Evolutionary conservation across 1,140 invertebrate genomes (phyloP).

Genomic region (Trichonephila clavipes): DNA sequence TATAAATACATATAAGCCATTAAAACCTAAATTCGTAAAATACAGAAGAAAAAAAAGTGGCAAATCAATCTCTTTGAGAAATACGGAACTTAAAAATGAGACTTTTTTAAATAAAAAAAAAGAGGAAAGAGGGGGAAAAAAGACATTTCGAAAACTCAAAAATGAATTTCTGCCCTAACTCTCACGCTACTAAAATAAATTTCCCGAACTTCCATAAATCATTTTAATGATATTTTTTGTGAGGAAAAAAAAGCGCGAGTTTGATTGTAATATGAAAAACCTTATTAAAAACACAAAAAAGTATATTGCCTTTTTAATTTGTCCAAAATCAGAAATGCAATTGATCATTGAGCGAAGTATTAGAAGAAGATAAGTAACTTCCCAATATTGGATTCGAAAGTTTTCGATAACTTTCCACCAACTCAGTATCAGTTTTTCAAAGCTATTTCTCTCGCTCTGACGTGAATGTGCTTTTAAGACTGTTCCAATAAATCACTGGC

Average conservation of each 20-base stretch:
- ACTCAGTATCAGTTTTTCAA: conserved; percentile 64
- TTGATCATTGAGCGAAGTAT: conserved; percentile 31
- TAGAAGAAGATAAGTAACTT: conserved; percentile 16
- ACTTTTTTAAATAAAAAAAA: too few relatives aligned
- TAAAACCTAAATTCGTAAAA: too few relatives aligned
- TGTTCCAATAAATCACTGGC: conserved; percentile 57
- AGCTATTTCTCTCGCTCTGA: conserved; percentile 52
- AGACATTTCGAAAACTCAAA: neutral
- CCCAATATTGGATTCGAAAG: conserved; percentile 59
- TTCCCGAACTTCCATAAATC: neutral
- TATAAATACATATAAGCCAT: too few relatives aligned
- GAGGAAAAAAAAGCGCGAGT: neutral
- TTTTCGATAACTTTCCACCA: conserved; percentile 62
- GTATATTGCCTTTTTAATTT: neutral
- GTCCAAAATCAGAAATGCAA: conserved; percentile 28
- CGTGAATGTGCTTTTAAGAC: conserved; percentile 43
- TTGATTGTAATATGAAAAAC: neutral
- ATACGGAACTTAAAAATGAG: too few relatives aligned
- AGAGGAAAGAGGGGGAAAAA: neutral
- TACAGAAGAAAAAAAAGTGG: too few relatives aligned
- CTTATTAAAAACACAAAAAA: neutral
- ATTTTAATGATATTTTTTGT: neutral
- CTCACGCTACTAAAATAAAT: neutral
- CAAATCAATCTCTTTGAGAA: too few relatives aligned
- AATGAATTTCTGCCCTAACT: neutral